Evolutionary conservation across 2,113 vertebrate genomes (phyloP).

Genomic region (Xerus inauris): DNA sequence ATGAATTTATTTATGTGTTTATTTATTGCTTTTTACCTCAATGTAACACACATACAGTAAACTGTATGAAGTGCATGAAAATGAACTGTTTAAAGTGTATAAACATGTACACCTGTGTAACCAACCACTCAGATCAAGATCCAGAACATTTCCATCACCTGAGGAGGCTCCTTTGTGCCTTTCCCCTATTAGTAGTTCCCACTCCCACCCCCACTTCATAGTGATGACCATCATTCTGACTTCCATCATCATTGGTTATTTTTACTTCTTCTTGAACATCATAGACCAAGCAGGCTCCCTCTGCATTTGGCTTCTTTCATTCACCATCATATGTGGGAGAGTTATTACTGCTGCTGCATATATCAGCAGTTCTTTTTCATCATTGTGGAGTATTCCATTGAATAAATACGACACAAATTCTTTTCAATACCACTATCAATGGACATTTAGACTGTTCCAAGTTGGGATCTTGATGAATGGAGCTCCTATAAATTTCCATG

Average conservation of each 20-base stretch:
- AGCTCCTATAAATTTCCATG: not conserved
- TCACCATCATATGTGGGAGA: not conserved
- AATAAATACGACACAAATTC: not conserved
- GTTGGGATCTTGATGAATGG: not conserved
- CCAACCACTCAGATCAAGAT: not conserved
- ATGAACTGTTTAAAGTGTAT: not conserved
- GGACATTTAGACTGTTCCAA: not conserved
- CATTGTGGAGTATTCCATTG: not conserved
- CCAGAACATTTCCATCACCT: not conserved
- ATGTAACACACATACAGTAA: not conserved
- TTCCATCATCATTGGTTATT: not conserved
- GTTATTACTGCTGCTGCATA: not conserved
- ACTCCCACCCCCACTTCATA: not conserved
- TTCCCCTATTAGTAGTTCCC: not conserved
- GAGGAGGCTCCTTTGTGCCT: not conserved
- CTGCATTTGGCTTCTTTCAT: not conserved
- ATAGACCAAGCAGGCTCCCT: not conserved
- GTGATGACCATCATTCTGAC: not conserved
- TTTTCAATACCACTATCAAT: conserved; percentile 12
- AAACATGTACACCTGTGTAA: not conserved
- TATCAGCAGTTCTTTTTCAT: not conserved
- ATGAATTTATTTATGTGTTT: not conserved
- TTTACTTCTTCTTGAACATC: not conserved
- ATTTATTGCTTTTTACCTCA: not conserved
- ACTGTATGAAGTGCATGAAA: not conserved